Base-by-base conservation (phyloP, 2,797 vertebrate genomes). In the Rhadinocentrus ornatus region DNA sequence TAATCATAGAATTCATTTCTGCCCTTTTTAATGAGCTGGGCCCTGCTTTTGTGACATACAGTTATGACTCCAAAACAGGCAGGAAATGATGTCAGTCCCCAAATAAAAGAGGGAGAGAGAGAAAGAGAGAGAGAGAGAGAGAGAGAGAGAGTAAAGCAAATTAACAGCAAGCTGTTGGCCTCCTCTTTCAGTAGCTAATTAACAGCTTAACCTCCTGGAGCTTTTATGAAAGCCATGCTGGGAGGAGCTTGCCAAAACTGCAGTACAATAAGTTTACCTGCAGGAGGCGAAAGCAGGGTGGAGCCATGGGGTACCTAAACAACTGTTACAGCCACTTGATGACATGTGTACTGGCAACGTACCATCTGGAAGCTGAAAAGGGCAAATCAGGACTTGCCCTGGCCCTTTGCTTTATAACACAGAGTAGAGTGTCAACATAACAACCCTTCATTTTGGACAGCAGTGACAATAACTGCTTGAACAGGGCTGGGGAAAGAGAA, bases 131-230 rank as follows among this genome's bases (percentile, higher is more conserved):
- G 65, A 52, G 57, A 78, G 75, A 48, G n/a, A 48, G n/a, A 55
- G 27, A 63, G 64, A 37, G 66, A 69, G 71, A 46, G 62, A 79
- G 76, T 56, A 80, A 88, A 83, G 81, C 85, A 91, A 86, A 93
- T 92, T 89, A 93, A 93, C 89, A 88, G 89, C 85, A 87, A 93
- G 91, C 91, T 88, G 77, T 92, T 83, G 88, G 88, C 88, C 89
- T 93, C 85, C 85, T 89, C 91, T 92, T 89, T 87, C 87, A 91
- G 90, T 85, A 86, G 91, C 93, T 93, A 94, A 94, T 95, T 95
- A 95, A 93, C 93, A 94, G 92, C 91, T 95, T 94, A 95, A 93
- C 91, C 93, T 94, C 92, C 91, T 84, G 91, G 92, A 91, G 93
- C 81, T 93, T 94, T 94, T 93, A 93, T 93, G 91, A 93, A 93